Evolutionary conservation across 1,140 invertebrate species (phyloP).

Genomic region (Lasioglossum albipes): DNA sequence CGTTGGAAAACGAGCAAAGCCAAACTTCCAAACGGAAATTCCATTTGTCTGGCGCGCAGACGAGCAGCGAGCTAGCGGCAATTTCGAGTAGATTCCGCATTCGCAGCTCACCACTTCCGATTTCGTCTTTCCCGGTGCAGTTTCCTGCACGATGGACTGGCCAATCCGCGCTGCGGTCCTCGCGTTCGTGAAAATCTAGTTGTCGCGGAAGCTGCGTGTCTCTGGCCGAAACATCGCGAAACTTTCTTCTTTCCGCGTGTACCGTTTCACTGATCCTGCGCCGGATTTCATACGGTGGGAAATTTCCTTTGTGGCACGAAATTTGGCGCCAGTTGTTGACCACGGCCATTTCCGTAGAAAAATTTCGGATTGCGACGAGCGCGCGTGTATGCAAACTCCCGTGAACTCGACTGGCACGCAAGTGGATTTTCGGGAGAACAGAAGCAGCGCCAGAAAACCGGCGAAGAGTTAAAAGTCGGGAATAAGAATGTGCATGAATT

Average conservation of each 20-base stretch:
- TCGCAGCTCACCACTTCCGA: constrained; percentile 45
- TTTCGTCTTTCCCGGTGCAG: constrained; percentile 42
- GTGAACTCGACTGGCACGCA: too few species aligned
- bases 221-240: constrained; percentile 16
- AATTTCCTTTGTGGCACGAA: neutral
- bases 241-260: constrained; percentile 6
- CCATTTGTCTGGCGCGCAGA: constrained; percentile 35
- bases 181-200: constrained; percentile 38
- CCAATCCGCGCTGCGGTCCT: constrained; percentile 25
- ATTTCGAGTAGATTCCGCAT: constrained; percentile 44
- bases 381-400: too few species aligned
- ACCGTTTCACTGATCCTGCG: too few species aligned
- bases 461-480: neutral
- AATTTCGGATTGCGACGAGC: neutral
- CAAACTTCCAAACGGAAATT: constrained; percentile 43
- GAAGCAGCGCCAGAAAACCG: too few species aligned
- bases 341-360: neutral
- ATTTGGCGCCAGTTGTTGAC: neutral
- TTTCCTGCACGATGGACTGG: constrained; percentile 23
- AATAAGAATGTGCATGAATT: neutral
- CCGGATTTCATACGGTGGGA: neutral
- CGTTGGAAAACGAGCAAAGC: constrained; percentile 31
- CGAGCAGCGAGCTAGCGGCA: constrained; percentile 29
- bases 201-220: neutral
- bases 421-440: neutral